These are phyloP conservation scores for Heliconius melpomene DNA, from an alignment of 1,140 invertebrate species.

Conservation along the genomic window DNA sequence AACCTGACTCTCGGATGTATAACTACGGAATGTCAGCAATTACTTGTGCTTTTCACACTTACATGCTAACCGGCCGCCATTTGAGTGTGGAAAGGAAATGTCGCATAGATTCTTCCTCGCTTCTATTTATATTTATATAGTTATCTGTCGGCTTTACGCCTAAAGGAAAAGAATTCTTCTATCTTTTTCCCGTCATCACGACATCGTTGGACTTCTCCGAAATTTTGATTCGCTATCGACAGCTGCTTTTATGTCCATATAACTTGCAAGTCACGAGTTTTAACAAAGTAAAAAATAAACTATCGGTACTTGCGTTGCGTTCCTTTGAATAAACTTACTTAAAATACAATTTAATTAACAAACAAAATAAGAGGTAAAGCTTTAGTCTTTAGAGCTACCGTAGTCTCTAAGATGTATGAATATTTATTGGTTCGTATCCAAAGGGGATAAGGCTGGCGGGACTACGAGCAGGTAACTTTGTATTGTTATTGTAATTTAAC, in stretches of 20 bases:
- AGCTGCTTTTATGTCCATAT: slow-evolving; percentile 18
- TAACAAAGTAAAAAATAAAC: slow-evolving; percentile 36
- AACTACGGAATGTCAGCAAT: slow-evolving; percentile 55
- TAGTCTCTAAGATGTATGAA: slow-evolving; percentile 5
- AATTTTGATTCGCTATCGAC: slow-evolving; percentile 36
- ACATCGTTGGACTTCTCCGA: slow-evolving; percentile 37
- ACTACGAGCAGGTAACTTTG: slow-evolving; percentile 48
- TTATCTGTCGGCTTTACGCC: slow-evolving; percentile 32
- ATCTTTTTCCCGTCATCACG: slow-evolving; percentile 47
- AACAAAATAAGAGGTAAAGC: slow-evolving; percentile 47
- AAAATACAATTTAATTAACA: slow-evolving; percentile 63
- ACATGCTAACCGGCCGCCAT: slow-evolving; percentile 56
- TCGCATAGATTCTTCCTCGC: slow-evolving; percentile 47
- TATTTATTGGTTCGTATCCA: slow-evolving; percentile 46
- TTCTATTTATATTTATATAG: slow-evolving; percentile 37
- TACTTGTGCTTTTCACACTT: slow-evolving; percentile 70
- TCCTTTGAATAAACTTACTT: slow-evolving; percentile 36
- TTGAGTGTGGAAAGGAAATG: slow-evolving; percentile 63
- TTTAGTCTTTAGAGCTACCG: slow-evolving; percentile 33
- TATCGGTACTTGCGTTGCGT: slow-evolving; percentile 9
- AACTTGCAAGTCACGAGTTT: slow-evolving; percentile 45
- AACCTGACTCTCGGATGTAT: slow-evolving; percentile 1
- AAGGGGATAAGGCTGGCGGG: slow-evolving; percentile 47
- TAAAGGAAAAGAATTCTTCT: slow-evolving; percentile 38
- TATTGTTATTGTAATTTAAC: slow-evolving; percentile 77